Conservation (phyloP, 1,140 invertebrate genomes). For the Spodoptera frugiperda region DNA sequence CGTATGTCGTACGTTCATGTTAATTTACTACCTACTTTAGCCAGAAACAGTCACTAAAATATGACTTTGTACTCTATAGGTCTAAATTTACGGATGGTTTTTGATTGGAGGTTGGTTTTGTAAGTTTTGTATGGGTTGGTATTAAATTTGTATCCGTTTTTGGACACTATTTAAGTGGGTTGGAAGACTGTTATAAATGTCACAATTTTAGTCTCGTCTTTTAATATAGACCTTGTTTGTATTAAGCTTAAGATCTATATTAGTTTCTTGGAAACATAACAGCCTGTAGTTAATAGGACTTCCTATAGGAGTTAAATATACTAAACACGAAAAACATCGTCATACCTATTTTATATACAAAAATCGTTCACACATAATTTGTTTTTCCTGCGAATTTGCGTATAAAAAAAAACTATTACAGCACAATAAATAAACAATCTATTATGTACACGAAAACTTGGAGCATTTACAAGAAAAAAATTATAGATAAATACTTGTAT, state of each 20-base stretch:
- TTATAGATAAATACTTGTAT: slow-evolving; percentile 39
- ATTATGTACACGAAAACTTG: slow-evolving; percentile 18
- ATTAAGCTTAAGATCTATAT: too few relatives aligned
- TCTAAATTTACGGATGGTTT: slow-evolving; percentile 5
- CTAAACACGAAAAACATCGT: too few relatives aligned
- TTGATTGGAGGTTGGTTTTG: background rate
- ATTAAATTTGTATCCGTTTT: background rate
- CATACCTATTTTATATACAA: too few relatives aligned
- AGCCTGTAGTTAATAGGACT: too few relatives aligned
- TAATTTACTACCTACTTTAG: slow-evolving; percentile 47
- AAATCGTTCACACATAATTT: too few relatives aligned
- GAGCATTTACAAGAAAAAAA: slow-evolving; percentile 19
- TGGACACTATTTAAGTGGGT: background rate
- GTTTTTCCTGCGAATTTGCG: too few relatives aligned
- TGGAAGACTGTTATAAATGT: background rate
- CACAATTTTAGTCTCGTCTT: too few relatives aligned
- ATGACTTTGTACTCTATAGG: slow-evolving; percentile 5
- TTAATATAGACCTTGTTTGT: too few relatives aligned
- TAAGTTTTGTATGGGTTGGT: too few relatives aligned
- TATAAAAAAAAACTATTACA: background rate
- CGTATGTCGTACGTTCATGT: slow-evolving; percentile 56
- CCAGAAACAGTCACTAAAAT: slow-evolving; percentile 9
- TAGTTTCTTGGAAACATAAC: too few relatives aligned
- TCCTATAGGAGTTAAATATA: too few relatives aligned
- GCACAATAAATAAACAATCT: background rate